Base-by-base conservation (phyloP, 2,888 invertebrate genomes). In the Colletes collaris region DNA sequence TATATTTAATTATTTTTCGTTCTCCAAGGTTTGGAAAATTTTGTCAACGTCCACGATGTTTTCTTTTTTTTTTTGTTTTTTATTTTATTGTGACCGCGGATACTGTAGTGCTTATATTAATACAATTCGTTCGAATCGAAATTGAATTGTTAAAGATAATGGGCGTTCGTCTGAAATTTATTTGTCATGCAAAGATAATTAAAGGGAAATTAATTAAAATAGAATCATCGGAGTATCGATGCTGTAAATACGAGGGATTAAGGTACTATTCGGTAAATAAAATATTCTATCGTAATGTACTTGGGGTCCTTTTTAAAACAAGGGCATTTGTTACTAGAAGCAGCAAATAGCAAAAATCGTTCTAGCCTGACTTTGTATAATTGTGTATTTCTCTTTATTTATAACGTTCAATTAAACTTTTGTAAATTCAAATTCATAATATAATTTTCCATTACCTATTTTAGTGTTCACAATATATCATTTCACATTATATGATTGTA, bases 371-470 rank as follows among this genome's bases (percentile, higher is more conserved):
- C 55, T 82, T 60, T 76, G 79, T 83, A 77, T 84, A 86, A 84
- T 84, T 75, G 86, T 86, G 86, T 86, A 84, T 81, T 81, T 81
- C 56, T 81, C 75, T 84, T 84, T 86, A 84, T 84, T 84, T 83
- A 85, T 84, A 84, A 84, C 84, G 86, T 80, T 84, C 80, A 83
- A 84, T 84, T 84, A 86, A 80, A 84, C 83, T 86, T 84, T 86
- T 83, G 84, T 86, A 84, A 86, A 75, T 84, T 84, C 86, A 86
- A 86, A 80, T 86, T 71, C 86, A 82, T 79, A 83, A 68, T 83
- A 83, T 83, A 83, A 86, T 83, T 83, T 69, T 83, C 75, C 84
- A 79, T 77, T 83, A 85, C 72, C 75, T 82, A 80, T 83, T 83
- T 80, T 86, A 77, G 75, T 76, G 76, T 85, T 84, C 80, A 71